phyloP scores from a whole-genome alignment of 2,888 invertebrate genomes.

The Dasypogon diadema region DNA sequence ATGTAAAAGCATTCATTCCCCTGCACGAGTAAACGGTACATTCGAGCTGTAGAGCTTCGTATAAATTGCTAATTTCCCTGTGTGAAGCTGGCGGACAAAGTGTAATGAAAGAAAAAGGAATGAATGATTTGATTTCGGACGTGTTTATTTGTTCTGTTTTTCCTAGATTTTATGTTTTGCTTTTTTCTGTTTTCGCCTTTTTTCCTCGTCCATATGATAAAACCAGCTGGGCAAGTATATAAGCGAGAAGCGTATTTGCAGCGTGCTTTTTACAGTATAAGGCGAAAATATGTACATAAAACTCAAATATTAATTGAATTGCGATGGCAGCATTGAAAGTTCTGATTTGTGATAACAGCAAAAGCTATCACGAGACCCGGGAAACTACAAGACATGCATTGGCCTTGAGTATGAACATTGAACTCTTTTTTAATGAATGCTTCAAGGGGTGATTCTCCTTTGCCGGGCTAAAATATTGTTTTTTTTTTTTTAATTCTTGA shows the following conservation, averaged over 20 bases:
- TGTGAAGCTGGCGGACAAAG: neutral
- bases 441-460: no score
- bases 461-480: no score
- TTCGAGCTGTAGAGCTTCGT: neutral
- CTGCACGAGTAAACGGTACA: neutral
- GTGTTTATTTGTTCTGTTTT: neutral
- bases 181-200: neutral
- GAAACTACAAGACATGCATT: no score
- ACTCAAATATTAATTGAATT: no score
- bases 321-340: no score
- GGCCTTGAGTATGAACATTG: no score
- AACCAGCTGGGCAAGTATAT: constrained; percentile 42
- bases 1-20: constrained; percentile 4
- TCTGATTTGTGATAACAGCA: no score
- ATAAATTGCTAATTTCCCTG: neutral
- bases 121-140: neutral
- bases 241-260: neutral
- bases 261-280: neutral
- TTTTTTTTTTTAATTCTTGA: no score
- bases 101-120: neutral
- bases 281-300: neutral
- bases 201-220: constrained; percentile 21
- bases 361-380: no score
- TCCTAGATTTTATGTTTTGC: neutral
- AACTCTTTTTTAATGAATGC: no score